phyloP scores from a whole-genome alignment of 2,113 vertebrate genomes.

The Eretmochelys imbricata region DNA sequence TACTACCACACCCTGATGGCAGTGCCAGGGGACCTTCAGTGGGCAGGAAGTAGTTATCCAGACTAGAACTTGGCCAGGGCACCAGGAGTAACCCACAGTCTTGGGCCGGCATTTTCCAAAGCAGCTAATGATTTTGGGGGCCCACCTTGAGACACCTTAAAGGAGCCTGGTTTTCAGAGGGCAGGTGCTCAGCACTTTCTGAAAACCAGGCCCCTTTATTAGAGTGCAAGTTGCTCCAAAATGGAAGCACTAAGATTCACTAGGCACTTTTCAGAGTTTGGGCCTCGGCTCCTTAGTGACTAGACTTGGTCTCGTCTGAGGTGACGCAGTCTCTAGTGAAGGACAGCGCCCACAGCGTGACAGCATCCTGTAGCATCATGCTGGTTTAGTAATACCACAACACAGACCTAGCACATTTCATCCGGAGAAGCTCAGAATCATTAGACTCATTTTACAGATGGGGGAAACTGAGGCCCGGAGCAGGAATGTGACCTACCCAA shows the following conservation, averaged over 20 bases:
- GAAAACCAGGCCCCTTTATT: not conserved
- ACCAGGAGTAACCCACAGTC: not conserved
- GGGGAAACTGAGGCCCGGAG: not conserved
- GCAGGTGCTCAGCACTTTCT: not conserved
- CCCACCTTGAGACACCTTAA: not conserved
- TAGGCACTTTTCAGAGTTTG: rapidly evolving
- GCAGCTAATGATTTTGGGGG: not conserved
- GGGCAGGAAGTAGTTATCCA: not conserved
- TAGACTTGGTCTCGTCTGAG: not conserved
- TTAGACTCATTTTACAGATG: not conserved
- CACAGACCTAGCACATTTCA: not conserved
- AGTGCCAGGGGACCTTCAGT: not conserved
- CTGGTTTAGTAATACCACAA: not conserved
- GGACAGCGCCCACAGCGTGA: no score
- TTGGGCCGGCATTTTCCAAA: not conserved
- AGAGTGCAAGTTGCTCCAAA: not conserved
- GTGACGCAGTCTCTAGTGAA: not conserved
- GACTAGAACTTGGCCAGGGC: not conserved
- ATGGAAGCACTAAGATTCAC: not conserved
- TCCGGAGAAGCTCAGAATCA: not conserved
- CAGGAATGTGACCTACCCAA: not conserved
- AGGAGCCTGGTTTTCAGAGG: not conserved
- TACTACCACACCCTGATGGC: no score
- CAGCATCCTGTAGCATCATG: not conserved
- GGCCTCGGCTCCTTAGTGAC: rapidly evolving